Base-by-base conservation (phyloP, 2,113 vertebrate genomes). In the Dipodomys merriami region DNA sequence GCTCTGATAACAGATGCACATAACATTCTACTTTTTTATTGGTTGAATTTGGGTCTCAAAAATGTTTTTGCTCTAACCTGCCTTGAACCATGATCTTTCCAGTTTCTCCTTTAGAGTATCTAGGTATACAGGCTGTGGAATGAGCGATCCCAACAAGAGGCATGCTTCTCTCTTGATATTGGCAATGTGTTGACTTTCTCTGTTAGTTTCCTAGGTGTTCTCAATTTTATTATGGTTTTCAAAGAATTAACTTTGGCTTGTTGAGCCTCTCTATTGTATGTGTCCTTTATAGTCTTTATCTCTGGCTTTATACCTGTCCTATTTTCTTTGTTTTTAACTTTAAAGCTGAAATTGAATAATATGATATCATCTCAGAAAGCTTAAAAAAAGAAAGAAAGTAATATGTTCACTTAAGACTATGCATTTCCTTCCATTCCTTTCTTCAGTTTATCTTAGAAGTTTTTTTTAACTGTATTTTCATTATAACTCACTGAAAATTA, bases 221-320 rank as follows among this genome's bases (percentile, higher is more conserved):
- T 84, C 79, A 23, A 12, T 67, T 53, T 90, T 62, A 67, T 73
- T 78, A 74, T 12, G 30, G 15, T 85, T 72, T 44, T 79, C 22
- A 23, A 39, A 94, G 15, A 90, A 22, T 3, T 39, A 73, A 11
- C 35, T 79, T 69, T 25, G 74, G 20, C 80, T 80, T 85, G 12
- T 68, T 68, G 30, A 39, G 76, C 44, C 16, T 85, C 23, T 68
- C 7, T 67, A 7, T 15, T 23, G 3, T n/a, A 29, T 22, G 10
- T 77, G 88, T 67, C 3, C 53, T 71, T 67, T 88, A 3, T 73
- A 78, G 33, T 78, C 81, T 62, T 81, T 20, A 82, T 60, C 83
- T 91, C 64, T 79, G 27, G 39, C 73, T 80, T 88, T 27, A 72
- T 77, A 39, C 79, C 65, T 46, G 92, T 92, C 22, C 30, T 80